A percentile compares a stretch with the other conserved stretches of the same genome.
Conservation (phyloP, 2,113 vertebrate genomes). For the Lycaon pictus region DNA sequence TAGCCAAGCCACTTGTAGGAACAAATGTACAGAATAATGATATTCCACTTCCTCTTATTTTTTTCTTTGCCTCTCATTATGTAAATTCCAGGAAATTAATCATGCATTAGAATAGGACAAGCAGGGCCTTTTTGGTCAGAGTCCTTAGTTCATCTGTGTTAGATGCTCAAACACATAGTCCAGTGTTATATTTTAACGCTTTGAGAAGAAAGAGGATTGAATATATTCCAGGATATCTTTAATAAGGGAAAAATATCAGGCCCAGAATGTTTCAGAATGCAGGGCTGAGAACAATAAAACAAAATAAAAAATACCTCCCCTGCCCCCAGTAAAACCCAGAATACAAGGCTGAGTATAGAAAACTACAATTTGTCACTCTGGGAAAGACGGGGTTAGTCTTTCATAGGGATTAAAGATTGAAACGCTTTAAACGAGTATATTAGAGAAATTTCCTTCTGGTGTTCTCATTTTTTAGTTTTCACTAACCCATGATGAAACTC, state of each 20-base stretch:
- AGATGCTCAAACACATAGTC: neutral
- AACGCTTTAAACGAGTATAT: neutral
- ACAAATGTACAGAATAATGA: slow-evolving; percentile 59
- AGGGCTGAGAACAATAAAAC: neutral
- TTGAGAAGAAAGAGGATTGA: neutral
- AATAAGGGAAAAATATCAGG: neutral
- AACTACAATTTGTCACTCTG: neutral
- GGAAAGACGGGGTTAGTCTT: neutral
- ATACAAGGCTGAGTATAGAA: neutral
- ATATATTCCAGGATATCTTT: slow-evolving; percentile 28
- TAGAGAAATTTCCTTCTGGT: neutral
- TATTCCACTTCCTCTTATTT: slow-evolving; percentile 79
- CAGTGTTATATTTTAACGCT: slow-evolving; percentile 18
- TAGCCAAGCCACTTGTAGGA: slow-evolving; percentile 12
- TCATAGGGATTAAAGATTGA: neutral
- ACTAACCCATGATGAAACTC: neutral
- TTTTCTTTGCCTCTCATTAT: slow-evolving; percentile 82
- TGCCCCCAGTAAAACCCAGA: neutral
- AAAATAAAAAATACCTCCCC: neutral
- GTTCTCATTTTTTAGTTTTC: neutral
- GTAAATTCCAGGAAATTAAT: slow-evolving; percentile 86
- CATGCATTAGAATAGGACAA: slow-evolving; percentile 83
- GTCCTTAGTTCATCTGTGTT: slow-evolving; percentile 17
- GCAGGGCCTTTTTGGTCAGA: slow-evolving; percentile 71
- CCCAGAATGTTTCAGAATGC: neutral